Base-by-base conservation (phyloP, 2,888 invertebrate species). In the Drosophila affinis region DNA sequence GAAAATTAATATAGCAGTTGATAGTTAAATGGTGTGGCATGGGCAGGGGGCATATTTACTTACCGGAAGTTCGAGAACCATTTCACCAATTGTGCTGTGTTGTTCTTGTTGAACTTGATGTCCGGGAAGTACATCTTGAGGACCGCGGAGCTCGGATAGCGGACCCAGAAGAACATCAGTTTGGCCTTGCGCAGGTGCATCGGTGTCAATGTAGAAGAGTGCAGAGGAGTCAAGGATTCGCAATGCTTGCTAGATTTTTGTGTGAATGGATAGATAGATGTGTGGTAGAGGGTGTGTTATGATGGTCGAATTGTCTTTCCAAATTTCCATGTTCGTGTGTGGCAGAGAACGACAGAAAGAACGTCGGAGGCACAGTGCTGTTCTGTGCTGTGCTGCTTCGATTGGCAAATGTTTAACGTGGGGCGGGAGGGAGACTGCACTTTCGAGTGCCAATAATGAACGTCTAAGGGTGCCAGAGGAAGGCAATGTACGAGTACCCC, bases 31-130 rank as follows among this genome's bases (percentile, higher is more conserved):
- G 17, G 32, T 18, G 14, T 39, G 39, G 14, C n/a, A n/a, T 6
- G 39, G 39, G 14, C 39, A 6, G 32, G 39, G 39, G 2, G 7
- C 2, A 39, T 0, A 7, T 3, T 7, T 27, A 64, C 96, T 96
- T 93, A 99, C 99, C 99, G 96, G 94, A 99, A 99, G 93, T 99
- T 99, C 92, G 99, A 99, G 96, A 99, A 99, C 99, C 99, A 99
- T 93, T 99, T 99, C 94, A 99, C 99, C 93, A 99, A 96, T 94
- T 99, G 99, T 91, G 99, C 99, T 84, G 99, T 99, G 94, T 99
- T 99, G 94, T 99, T 99, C 94, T 99, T 99, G 95, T 99, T 99
- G 95, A 99, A 99, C 93, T 98, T 98, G 94, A 99, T 99, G 94
- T 99, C 99, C 48, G 99, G 99, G 95, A 99, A 99, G 95, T 98